phyloP scores from a whole-genome alignment of 2,113 vertebrate genomes.

The Pristiophorus japonicus region DNA sequence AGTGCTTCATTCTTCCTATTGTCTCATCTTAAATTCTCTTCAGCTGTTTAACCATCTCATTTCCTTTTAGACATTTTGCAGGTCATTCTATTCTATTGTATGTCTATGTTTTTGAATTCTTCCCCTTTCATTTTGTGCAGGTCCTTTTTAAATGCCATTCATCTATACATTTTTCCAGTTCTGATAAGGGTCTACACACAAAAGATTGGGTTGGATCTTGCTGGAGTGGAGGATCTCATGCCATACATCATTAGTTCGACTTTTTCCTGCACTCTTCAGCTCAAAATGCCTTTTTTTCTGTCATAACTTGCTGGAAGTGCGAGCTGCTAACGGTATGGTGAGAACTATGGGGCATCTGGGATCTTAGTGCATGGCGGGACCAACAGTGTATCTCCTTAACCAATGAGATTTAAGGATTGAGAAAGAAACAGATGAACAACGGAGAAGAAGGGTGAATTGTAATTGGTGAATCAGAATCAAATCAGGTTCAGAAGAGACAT shows the following conservation, averaged over 20 bases:
- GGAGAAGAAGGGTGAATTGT: not conserved
- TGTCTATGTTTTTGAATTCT: not conserved
- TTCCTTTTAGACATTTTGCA: not conserved
- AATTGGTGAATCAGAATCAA: not conserved
- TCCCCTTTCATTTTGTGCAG: not conserved
- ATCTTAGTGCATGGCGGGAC: not conserved
- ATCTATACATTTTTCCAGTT: not conserved
- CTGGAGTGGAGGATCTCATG: not conserved
- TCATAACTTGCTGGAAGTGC: not conserved
- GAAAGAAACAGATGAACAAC: too few species aligned
- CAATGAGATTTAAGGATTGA: not conserved
- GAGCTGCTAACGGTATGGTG: too few species aligned
- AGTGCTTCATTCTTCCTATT: not conserved
- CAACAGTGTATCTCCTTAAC: not conserved
- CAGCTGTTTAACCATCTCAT: not conserved
- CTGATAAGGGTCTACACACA: not conserved
- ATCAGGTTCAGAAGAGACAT: not conserved
- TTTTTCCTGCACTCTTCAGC: not conserved
- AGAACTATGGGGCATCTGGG: too few species aligned
- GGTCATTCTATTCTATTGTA: not conserved
- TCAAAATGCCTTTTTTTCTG: not conserved
- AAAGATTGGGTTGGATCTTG: not conserved
- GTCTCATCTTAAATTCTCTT: not conserved
- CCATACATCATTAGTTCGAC: not conserved
- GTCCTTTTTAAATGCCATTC: not conserved